Base-by-base conservation (phyloP, 1,140 invertebrate genomes). In the Drosophila sp. region DNA sequence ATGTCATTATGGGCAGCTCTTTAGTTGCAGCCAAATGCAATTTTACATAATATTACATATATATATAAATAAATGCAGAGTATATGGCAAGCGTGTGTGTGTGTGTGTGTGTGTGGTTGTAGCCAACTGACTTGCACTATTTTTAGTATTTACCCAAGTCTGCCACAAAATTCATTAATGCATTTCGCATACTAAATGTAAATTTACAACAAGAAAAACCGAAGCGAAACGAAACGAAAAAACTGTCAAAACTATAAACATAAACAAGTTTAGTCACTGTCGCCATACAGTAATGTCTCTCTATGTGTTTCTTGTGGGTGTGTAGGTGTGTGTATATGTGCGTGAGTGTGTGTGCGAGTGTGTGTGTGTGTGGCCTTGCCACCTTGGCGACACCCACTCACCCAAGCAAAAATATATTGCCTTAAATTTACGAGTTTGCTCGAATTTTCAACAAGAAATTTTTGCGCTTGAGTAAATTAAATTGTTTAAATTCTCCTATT, bases 41-140 rank as follows among this genome's bases (percentile, higher is more conserved):
- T 57, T 80, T 84, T 81, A 87, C 75, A 86, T 86, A 86, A 86
- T 87, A 86, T 56, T 64, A 50, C 32, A 62, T 25, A 34, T 51
- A 54, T 21, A 59, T 48, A 46, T 51, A 43, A 43, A 48, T 43
- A 40, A 13, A 27, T 27, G 5, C 13, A 38, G 25, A 45, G 32
- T 43, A 27, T 48, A 21, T 27, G 14, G 48, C 32, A 32, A 29
- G 29, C 36, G 53, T 58, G 5, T 34, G 25, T 64, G 25, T 58
- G 25, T 45, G 53, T 58, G 5, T 34, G 25, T 64, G 25, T 58
- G 25, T 45, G 43, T 27, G 32, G 53, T 29, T 61, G 58, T 76
- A 53, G 75, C 63, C 76, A 59, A 89, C 82, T 87, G 82, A 87
- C 82, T 87, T 87, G 82, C 76, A 89, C 82, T 87, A 87, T 87